Evolutionary conservation across 1,140 invertebrate genomes (phyloP), one percentile per base, ranked within the genome.

Genomic region (Arctopsyche grandis): DNA sequence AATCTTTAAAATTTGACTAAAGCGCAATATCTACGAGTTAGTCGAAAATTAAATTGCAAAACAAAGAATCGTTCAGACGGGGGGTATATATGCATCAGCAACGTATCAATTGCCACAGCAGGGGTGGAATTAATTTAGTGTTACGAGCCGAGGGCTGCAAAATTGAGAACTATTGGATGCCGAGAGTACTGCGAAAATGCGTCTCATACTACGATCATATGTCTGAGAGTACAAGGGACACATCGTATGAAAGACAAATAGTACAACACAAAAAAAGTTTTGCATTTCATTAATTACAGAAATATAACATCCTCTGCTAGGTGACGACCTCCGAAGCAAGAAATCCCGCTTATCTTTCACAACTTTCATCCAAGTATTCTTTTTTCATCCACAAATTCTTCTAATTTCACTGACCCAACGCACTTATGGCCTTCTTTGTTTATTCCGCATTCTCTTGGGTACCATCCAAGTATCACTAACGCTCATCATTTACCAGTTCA

Each of bases 101-200:
- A 4, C 29, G 44, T 22, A 29, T 75, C 73, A 58, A 75, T 75
- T 60, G 73, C 14, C 52, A 12, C 48, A 22, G 44, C 73, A 19
- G 73, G 48, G 56, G 73, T 16, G 29, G 56, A 74, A 75, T 75
- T 75, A 75, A 74, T 74, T 74, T 74, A 75, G 38, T 73, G 26
- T 22, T 73, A 46, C 66, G 16, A 69, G 26, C 66, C 29, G 19
- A 22, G 73, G 48, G 73, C 7, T n/a, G 29, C 38, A 73, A 48
- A 69, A 29, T 38, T 24, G 46, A 73, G 29, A 73, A 44, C 21
- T 16, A 60, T 21, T 12, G 66, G 12, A 43, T 9, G 22, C 10
- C 66, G 66, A 29, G 9, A 12, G 14, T 60, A 75, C 44, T 29
- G 16, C 73, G 73, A 75, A 75, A 75, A 48, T 22, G 73, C 73